These are phyloP conservation scores for Melozone crissalis DNA, from an alignment of 2,113 vertebrate genomes.

Conservation along the genomic window DNA sequence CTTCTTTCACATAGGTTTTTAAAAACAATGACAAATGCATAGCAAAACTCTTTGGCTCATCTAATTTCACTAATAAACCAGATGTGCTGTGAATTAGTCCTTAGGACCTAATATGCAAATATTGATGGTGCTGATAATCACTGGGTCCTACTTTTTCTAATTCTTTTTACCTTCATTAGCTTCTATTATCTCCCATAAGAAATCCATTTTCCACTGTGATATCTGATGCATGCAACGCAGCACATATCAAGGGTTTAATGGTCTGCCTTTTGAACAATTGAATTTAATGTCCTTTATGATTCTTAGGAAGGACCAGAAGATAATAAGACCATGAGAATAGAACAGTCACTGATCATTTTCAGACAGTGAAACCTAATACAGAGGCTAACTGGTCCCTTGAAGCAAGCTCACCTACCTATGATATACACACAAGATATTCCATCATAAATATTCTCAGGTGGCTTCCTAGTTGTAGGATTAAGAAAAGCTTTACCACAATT, in stretches of 20 bases:
- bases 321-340: constrained; percentile 47
- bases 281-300: constrained; percentile 74
- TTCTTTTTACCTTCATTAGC: constrained; percentile 71
- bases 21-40: constrained; percentile 40
- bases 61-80: constrained; percentile 59
- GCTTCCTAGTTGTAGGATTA: not conserved
- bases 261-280: constrained; percentile 69
- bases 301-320: constrained; percentile 47
- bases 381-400: constrained; percentile 40
- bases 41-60: constrained; percentile 39
- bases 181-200: constrained; percentile 59
- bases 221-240: constrained; percentile 18
- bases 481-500: not conserved
- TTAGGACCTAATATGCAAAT: constrained; percentile 67
- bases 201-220: constrained; percentile 60
- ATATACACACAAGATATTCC: not conserved
- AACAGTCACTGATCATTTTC: constrained; percentile 25
- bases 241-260: constrained; percentile 68
- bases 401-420: not conserved
- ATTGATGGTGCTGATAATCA: constrained; percentile 64
- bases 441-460: constrained; percentile 8
- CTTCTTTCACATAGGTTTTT: not conserved
- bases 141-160: constrained; percentile 62
- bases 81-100: constrained; percentile 45
- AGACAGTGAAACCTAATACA: constrained; percentile 44